Evolutionary conservation across 2,113 vertebrate species (phyloP), one percentile per base, ranked within the genome.

Genomic region (Edolisoma coerulescens): DNA sequence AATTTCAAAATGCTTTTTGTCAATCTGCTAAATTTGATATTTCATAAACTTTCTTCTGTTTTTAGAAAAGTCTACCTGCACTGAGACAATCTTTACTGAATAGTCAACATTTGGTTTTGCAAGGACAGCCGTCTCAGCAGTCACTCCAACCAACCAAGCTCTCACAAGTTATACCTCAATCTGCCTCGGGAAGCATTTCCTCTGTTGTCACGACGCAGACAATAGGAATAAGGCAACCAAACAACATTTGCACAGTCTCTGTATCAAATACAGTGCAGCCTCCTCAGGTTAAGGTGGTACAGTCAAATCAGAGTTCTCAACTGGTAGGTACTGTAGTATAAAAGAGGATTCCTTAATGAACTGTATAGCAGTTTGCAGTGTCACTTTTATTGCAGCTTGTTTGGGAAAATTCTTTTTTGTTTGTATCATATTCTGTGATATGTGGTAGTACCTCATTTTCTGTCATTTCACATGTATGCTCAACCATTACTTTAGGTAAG

Each of bases 41-140:
- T 87, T 82, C 47, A 77, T 94, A 7, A 93, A 84, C 41, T 92
- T 75, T 89, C 32, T 92, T 88, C 47, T 95, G 39, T 96, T 95
- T 97, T 95, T 96, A 99, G 98, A 99, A 99, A 97, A 99, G 98
- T 97, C 98, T 99, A 57, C 98, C 99, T 73, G 98, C 98, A 85
- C 95, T 99, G 95, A 98, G 98, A 97, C 97, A 99, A 96, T 99
- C 98, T 93, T 96, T 99, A 93, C 93, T 99, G 96, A 99, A 97
- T 49, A 99, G 98, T 97, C 98, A 99, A 16, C 95, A 97, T 81
- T 98, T 98, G 85, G 95, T 98, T 96, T 97, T 86, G 83, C 97
- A 97, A 94, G 96, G 93, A 67, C 96, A 97, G 63, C 95, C 90
- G 19, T 93, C 94, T 94, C 97, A 96, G 90, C 98, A 98, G 89